Evolutionary conservation across 2,797 vertebrate species (phyloP), one percentile per base, ranked within the genome.

Genomic region (Periparus ater): DNA sequence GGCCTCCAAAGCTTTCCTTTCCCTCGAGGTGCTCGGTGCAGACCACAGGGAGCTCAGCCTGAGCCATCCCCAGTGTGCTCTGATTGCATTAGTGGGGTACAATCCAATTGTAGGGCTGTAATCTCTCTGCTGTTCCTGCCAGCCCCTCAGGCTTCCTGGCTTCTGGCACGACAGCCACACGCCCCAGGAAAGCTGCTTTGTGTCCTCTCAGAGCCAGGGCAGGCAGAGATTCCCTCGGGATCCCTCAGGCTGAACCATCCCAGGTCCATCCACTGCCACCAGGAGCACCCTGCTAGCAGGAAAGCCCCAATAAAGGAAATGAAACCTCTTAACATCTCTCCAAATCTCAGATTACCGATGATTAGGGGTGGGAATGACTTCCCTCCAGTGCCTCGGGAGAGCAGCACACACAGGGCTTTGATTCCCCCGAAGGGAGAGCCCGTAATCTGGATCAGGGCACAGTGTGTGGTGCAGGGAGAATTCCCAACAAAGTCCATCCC

Each of bases 121-220:
- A 95, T 95, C 79, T 93, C 71, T 13, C 90, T 36, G 77, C 74
- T 76, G 71, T 95, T 94, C 95, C 92, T 94, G 93, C 91, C 93
- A 95, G 90, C 72, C 83, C 71, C 88, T 61, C 86, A 6, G 65
- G 67, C 94, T 96, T 95, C 94, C 96, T 95, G 96, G 54, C 88
- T 94, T 45, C 94, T 95, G 95, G 94, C 90, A 84, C 18, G 50
- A 2, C 79, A 84, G 95, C 83, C 85, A 71, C 14, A 32, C 11
- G 67, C 44, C 60, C 34, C 74, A 89, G 92, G 87, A 91, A 92
- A 82, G 89, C 68, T 85, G 87, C 60, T 85, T 13, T 81, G 6
- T 60, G 73, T 91, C 74, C 45, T 5, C 40, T 10, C 2, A 1
- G 20, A 73, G 57, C 79, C 87, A 89, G 61, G 40, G 16, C 82